These are phyloP conservation scores for Gymnothorax javanicus DNA, from an alignment of 2,797 vertebrate species.

Conservation along the genomic window DNA sequence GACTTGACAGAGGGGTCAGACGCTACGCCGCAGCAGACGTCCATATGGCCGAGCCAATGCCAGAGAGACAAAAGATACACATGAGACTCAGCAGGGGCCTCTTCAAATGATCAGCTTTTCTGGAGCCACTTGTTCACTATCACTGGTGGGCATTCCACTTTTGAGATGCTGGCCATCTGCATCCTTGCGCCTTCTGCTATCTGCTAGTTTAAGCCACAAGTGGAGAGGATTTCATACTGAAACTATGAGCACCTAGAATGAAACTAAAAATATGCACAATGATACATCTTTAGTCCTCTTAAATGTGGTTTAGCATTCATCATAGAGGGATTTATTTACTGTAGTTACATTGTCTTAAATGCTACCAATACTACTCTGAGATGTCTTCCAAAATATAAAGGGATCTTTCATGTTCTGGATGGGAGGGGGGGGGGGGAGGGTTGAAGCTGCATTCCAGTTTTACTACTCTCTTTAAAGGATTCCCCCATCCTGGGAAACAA, in stretches of 20 bases:
- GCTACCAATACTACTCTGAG: slow-evolving; percentile 55
- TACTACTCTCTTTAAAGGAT: slow-evolving; percentile 55
- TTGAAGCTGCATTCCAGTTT: slow-evolving; percentile 45
- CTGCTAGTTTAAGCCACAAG: neutral
- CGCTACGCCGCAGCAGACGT: slow-evolving; percentile 59
- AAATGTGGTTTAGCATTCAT: neutral
- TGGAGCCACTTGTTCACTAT: neutral
- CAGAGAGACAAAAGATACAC: slow-evolving; percentile 63
- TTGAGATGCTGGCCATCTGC: neutral
- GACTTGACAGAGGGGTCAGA: slow-evolving; percentile 59
- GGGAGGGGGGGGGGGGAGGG: slow-evolving; percentile 13
- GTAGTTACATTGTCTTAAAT: slow-evolving; percentile 54
- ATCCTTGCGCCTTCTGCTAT: neutral
- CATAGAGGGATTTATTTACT: slow-evolving; percentile 41
- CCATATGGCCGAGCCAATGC: slow-evolving; percentile 59
- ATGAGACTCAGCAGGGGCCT: slow-evolving; percentile 30
- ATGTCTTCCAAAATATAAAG: slow-evolving; percentile 53
- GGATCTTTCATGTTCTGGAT: slow-evolving; percentile 27
- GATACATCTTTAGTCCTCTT: neutral
- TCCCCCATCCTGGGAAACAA: slow-evolving; percentile 66
- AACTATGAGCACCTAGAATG: neutral
- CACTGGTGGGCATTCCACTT: neutral
- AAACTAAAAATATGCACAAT: neutral
- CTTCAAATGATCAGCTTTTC: neutral
- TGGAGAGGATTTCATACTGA: neutral